Evolutionary conservation across 2,113 vertebrate species (phyloP), one percentile per base, ranked within the genome.

Genomic region (Macquaria ambigua): DNA sequence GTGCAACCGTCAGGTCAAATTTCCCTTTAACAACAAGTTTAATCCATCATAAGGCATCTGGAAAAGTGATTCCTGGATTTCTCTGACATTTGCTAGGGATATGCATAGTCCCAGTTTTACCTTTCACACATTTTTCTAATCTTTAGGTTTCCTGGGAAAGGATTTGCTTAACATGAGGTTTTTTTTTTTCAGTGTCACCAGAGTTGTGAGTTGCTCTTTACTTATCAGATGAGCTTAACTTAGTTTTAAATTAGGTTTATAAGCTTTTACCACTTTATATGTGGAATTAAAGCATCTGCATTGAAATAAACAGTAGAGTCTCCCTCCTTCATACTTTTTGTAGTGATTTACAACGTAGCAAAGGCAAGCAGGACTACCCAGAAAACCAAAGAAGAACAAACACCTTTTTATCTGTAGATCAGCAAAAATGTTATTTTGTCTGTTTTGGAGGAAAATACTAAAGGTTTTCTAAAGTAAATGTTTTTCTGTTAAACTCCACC

Each of bases 401-500:
- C 63, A 68, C 34, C 0, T 78, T 82, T 75, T 84, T 43, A 86
- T 84, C 67, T 21, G 9, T 41, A 55, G 61, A 48, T 41, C 58
- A 77, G 74, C 70, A 73, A 59, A 69, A 76, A 74, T 68, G 55
- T 76, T 56, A 55, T 78, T 81, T 69, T 23, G n/a, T 50, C 12
- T 25, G 8, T 62, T 71, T 72, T 48, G 15, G 46, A 66, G 4
- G 31, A n/a, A 58, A 87, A 73, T 77, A 58, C 64, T 31, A 25
- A 62, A 61, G 28, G 23, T 43, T 84, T 70, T 76, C 48, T 20
- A 50, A 82, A 53, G 68, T 84, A 86, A 90, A 89, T 18, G 25
- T 89, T 85, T 90, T 64, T 66, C n/a, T 67, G 4, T 83, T 59
- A 28, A 77, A 80, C 20, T 83, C 46, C 25, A 77, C 79, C 50